Base-by-base conservation (phyloP, 2,888 invertebrate genomes). In the Ectemnius lituratus region DNA sequence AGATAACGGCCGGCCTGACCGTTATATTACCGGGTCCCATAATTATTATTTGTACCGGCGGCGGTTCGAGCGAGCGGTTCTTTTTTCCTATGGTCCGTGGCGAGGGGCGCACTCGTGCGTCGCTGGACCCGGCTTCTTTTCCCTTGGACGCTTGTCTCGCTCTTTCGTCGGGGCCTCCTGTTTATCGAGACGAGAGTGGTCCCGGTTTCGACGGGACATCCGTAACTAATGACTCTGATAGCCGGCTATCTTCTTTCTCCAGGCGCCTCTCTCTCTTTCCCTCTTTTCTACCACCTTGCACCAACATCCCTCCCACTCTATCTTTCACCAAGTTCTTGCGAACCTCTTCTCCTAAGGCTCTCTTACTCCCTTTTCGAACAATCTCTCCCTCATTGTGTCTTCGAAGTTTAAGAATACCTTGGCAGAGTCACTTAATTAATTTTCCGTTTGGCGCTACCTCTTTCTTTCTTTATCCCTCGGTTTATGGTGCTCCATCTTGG, bases 201-300 rank as follows among this genome's bases (percentile, higher is more conserved):
- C 86, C 87, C 84, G 85, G 86, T 88, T 88, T 84, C 84, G 86
- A 88, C 84, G 85, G 88, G 88, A 89, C 89, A 88, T 89, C 89
- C 88, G 89, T 89, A 89, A 89, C 89, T 89, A 89, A 89, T 89
- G 89, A 89, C 87, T 88, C 89, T 87, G 89, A 89, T 89, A 89
- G 88, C 85, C 83, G 80, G 79, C 82, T 79, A 80, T 83, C 82
- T 80, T 84, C 85, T 84, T 62, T 65, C 67, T 63, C 67, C 60
- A 23, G 23, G 56, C 61, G 52, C 8, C 8, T 37, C 8, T 75
- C 76, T 47, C 69, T 70, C 73, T 67, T 28, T 16, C 66, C 52
- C 67, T 5, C 63, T 59, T 66, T 62, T 16, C 65, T 69, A 69
- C 62, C 70, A 62, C 73, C 37, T 56, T 20, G 61, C 20, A 37